A percentile compares a stretch with the other conserved stretches of the same genome.
Evolutionary conservation across 2,888 invertebrate species (phyloP).

Genomic region (Platypus cylindrus): DNA sequence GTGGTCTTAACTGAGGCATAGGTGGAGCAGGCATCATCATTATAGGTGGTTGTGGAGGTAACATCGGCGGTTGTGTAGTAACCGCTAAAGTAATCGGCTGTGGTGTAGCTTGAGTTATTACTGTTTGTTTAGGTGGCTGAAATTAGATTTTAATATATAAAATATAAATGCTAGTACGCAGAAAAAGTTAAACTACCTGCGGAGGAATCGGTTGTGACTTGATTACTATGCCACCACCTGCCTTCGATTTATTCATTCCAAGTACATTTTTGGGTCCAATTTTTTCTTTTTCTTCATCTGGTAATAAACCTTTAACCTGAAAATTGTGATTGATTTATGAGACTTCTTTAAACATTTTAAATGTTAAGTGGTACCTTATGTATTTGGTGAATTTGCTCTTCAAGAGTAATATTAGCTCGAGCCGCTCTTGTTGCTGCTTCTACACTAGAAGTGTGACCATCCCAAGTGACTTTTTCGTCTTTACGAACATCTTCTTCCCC

Average conservation of each 20-base stretch:
- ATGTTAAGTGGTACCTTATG: constrained; percentile 51
- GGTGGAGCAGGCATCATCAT: constrained; percentile 51
- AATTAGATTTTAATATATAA: constrained; percentile 1
- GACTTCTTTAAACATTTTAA: background rate
- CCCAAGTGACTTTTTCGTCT: constrained; percentile 93
- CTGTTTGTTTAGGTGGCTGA: constrained; percentile 17
- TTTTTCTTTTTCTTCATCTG: constrained; percentile 94
- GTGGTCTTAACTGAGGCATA: constrained; percentile 44
- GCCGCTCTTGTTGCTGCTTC: constrained; percentile 92
- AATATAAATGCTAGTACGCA: background rate
- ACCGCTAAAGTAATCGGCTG: constrained; percentile 31
- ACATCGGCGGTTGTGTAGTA: constrained; percentile 39
- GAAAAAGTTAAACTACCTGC: constrained; percentile 8
- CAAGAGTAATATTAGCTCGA: constrained; percentile 86
- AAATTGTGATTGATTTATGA: constrained; percentile 5
- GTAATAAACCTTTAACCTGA: constrained; percentile 71
- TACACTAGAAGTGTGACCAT: constrained; percentile 93
- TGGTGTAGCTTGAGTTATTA: constrained; percentile 38
- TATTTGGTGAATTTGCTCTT: constrained; percentile 95
- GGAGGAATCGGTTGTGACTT: constrained; percentile 8
- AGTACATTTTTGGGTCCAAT: constrained; percentile 80
- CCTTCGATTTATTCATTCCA: constrained; percentile 17
- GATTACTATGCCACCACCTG: constrained; percentile 4
- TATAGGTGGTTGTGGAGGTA: constrained; percentile 40
- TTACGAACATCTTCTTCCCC: constrained; percentile 74